Base-by-base conservation (phyloP, 2,888 invertebrate species). In the Timandra comae region DNA sequence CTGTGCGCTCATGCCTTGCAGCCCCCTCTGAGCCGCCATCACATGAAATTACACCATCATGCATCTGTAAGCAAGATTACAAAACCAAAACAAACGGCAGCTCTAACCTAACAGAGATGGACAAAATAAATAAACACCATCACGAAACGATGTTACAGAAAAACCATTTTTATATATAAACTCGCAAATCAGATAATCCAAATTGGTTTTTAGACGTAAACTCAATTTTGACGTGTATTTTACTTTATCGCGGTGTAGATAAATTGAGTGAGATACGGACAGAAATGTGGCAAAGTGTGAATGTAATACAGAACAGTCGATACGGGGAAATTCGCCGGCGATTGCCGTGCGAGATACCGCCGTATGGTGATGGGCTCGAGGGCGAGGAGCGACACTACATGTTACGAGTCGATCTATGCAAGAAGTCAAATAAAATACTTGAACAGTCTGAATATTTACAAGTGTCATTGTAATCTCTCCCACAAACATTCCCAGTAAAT, bases 161-260 rank as follows among this genome's bases (percentile, higher is more conserved):
- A 60, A 63, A 52, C 53, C 64, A 62, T 63, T 68, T 68, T 66
- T 49, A 40, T 71, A 67, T 66, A 75, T 69, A 78, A 71, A 72
- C 71, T 76, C 67, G 61, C 70, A 73, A 78, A 80, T 79, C 79
- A 71, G 82, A 81, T 81, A 80, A 81, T 81, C 77, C 75, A 74
- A 82, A 82, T 80, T 80, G 81, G 73, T 78, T 81, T 78, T 78
- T 79, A 79, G 77, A 71, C 74, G 79, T 64, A 75, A 76, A 80
- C 77, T 80, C 81, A 72, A 78, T 80, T 81, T 72, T 78, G 78
- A 75, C 78, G 72, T 75, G 77, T 78, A 80, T 73, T 72, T 67
- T 70, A 66, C 70, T 76, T 77, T 78, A 78, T 79, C 80, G 74
- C 56, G 63, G 63, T 54, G 52, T 55, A 66, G 81, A 80, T 82